These are phyloP conservation scores for Ceyx margarethae DNA, from an alignment of 2,113 vertebrate genomes.

Conservation along the genomic window DNA sequence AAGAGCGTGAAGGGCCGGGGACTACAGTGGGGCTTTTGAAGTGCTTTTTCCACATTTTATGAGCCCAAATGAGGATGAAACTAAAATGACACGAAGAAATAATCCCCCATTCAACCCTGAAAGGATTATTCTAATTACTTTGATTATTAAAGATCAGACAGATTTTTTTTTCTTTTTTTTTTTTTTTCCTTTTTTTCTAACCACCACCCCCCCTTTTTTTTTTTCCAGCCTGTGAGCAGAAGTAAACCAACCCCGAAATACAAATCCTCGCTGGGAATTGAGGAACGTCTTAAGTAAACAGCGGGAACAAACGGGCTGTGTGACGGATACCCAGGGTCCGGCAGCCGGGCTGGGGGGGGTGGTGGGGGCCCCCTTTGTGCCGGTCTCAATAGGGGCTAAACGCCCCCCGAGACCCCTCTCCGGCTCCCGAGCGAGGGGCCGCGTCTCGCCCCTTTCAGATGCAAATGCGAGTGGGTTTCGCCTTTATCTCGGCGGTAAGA, in stretches of 20 bases:
- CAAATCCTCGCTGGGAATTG: conserved; percentile 77
- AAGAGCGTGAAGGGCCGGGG: neutral
- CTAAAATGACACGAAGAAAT: conserved; percentile 62
- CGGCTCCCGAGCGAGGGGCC: conserved; percentile 55
- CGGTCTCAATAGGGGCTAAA: conserved; percentile 81
- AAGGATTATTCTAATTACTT: conserved; percentile 76
- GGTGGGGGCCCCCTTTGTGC: conserved; percentile 76
- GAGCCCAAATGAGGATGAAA: conserved; percentile 58
- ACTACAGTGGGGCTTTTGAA: conserved; percentile 38
- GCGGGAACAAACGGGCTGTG: conserved; percentile 82
- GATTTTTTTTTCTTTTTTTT: neutral
- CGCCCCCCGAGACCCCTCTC: conserved; percentile 59
- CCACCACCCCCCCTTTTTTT: neutral
- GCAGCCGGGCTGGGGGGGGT: neutral
- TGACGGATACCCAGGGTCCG: conserved; percentile 67
- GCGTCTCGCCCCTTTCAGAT: conserved; percentile 79
- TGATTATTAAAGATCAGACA: conserved; percentile 74
- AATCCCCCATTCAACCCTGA: conserved; percentile 64
- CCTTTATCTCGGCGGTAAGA: conserved; percentile 72
- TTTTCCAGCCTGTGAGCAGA: conserved; percentile 11
- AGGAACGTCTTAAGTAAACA: conserved; percentile 84
- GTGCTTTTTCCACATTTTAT: conserved; percentile 37
- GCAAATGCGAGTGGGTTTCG: conserved; percentile 74
- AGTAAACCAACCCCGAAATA: conserved; percentile 71
- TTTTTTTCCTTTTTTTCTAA: neutral